These are phyloP conservation scores for Crocuta crocuta DNA, from an alignment of 2,113 vertebrate species.

Conservation along the genomic window DNA sequence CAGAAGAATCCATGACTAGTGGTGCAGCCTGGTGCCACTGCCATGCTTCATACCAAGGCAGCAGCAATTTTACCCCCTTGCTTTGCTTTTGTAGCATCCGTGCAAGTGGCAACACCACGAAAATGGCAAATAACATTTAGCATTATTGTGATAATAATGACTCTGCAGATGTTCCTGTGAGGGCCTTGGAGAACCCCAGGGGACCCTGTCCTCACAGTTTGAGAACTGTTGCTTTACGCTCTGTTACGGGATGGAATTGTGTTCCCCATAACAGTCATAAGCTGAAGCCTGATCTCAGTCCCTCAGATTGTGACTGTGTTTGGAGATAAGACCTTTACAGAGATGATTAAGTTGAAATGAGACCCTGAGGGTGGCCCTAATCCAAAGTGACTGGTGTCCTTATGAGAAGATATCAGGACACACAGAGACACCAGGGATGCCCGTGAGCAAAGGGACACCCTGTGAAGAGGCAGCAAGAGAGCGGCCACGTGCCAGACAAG, in stretches of 20 bases:
- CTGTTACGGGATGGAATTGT: neutral
- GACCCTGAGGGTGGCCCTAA: neutral
- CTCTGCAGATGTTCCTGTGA: neutral
- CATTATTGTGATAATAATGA: neutral
- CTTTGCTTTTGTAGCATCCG: neutral
- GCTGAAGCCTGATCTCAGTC: neutral
- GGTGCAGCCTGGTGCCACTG: too few relatives aligned
- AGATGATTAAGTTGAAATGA: neutral
- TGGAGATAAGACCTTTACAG: neutral
- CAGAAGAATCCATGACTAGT: neutral
- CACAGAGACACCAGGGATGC: neutral
- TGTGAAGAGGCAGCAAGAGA: neutral
- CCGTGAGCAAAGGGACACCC: too few relatives aligned
- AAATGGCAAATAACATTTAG: neutral
- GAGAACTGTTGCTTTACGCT: neutral
- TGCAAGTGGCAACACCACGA: neutral
- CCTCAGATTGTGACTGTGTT: neutral
- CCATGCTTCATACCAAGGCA: too few relatives aligned
- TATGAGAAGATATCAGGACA: neutral
- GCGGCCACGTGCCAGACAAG: neutral
- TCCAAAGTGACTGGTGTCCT: neutral
- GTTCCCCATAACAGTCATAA: neutral
- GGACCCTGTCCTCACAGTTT: neutral
- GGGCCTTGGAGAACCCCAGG: neutral
- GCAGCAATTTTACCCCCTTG: neutral